Evolutionary conservation across 37 sponge, comb jelly and placozoan genomes (phyloP).

Genomic region (Beroe forskalii): DNA sequence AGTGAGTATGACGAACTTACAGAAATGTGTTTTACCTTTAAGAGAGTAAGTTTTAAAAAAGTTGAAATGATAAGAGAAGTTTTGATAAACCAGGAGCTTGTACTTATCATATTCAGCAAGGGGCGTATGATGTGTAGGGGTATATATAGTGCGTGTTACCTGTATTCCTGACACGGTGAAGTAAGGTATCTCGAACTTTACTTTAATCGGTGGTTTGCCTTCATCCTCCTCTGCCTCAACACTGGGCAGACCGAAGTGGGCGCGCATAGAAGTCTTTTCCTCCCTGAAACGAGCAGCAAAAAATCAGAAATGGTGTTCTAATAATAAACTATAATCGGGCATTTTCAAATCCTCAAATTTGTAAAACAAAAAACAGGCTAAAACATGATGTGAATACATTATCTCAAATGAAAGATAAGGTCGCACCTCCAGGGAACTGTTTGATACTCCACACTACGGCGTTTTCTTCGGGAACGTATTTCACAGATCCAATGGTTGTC

Average conservation of each 20-base stretch:
- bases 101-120: no score
- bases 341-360: background rate
- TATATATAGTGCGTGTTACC: no score
- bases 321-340: background rate
- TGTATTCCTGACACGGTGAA: constrained; percentile 98
- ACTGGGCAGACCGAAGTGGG: constrained; percentile 96
- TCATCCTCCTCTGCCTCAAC: constrained; percentile 89
- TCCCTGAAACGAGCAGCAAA: constrained; percentile 73
- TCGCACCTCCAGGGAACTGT: constrained; percentile 73
- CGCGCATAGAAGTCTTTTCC: constrained; percentile 89
- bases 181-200: constrained; percentile 98
- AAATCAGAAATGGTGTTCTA: background rate
- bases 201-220: constrained; percentile 89
- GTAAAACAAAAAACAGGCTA: no score
- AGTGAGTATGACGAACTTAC: no score
- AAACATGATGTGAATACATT: background rate
- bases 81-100: no score
- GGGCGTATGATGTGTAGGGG: no score
- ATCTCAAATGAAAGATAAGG: background rate
- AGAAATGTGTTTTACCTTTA: background rate
- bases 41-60: no score
- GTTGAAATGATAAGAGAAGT: no score
- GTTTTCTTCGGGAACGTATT: constrained; percentile 88
- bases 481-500: constrained; percentile 76
- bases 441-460: constrained; percentile 90